A percentile compares a stretch with the other conserved stretches of the same genome.
Evolutionary conservation across 2,797 vertebrate species (phyloP).

Genomic region (Masticophis lateralis): DNA sequence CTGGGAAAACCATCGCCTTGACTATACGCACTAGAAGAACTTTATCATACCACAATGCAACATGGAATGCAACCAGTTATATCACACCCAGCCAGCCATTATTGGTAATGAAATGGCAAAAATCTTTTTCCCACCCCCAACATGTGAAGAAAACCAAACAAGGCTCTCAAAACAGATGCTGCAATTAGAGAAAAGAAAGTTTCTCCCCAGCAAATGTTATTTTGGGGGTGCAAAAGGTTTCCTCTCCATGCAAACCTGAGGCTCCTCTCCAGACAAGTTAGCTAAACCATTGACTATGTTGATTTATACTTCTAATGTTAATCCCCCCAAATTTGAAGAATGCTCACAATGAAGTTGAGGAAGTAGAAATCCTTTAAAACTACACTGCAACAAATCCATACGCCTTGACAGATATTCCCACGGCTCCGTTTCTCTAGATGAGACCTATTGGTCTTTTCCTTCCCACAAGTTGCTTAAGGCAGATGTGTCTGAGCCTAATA

Average conservation of each 20-base stretch:
- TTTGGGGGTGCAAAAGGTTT: not conserved
- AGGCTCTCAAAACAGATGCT: not conserved
- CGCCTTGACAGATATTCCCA: constrained; percentile 53
- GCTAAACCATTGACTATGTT: not conserved
- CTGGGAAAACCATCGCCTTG: no score
- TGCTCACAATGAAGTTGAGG: constrained; percentile 18
- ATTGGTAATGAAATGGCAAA: not conserved
- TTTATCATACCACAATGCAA: not conserved
- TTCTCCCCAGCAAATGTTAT: not conserved
- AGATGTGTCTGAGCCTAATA: constrained; percentile 39
- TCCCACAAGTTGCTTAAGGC: constrained; percentile 22
- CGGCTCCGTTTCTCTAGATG: constrained; percentile 14
- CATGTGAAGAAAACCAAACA: not conserved
- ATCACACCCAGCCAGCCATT: not conserved
- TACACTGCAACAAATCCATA: constrained; percentile 40
- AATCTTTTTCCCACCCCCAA: not conserved
- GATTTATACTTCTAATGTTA: constrained; percentile 46
- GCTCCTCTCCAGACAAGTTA: not conserved
- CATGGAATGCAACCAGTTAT: not conserved
- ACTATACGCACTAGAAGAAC: not conserved
- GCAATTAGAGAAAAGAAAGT: no score
- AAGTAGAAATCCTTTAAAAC: constrained; percentile 43
- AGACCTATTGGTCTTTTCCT: constrained; percentile 24
- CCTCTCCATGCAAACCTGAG: not conserved
- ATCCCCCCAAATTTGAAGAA: constrained; percentile 46